Evolutionary conservation across 2,888 invertebrate genomes (phyloP).

Genomic region (Ennomos quercinarius): DNA sequence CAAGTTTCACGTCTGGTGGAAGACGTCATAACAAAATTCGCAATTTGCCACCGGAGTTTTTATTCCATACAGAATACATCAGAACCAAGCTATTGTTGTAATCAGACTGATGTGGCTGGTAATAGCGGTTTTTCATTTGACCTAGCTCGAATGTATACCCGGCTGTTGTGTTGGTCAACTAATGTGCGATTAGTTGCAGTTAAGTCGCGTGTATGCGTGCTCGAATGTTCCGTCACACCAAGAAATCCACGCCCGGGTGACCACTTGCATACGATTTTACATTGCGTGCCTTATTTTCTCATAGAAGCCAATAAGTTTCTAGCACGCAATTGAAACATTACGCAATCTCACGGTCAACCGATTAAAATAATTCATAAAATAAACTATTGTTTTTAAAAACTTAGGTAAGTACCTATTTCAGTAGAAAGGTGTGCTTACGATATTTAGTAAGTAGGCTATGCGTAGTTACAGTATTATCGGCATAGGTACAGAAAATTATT

Average conservation of each 20-base stretch:
- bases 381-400: slow-evolving; percentile 21
- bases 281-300: slow-evolving; percentile 47
- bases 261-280: slow-evolving; percentile 40
- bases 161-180: slow-evolving; percentile 44
- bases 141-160: slow-evolving; percentile 57
- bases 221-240: slow-evolving; percentile 37
- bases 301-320: slow-evolving; percentile 49
- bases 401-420: slow-evolving; percentile 11
- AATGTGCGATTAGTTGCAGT: slow-evolving; percentile 48
- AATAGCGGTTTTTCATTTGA: slow-evolving; percentile 58
- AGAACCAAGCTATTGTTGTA: slow-evolving; percentile 37
- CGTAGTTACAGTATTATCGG: too few relatives aligned
- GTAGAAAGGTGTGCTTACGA: not conserved
- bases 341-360: slow-evolving; percentile 47
- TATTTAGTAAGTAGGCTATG: too few relatives aligned
- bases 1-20: slow-evolving; percentile 17
- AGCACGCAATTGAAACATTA: slow-evolving; percentile 51
- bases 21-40: slow-evolving; percentile 19
- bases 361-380: slow-evolving; percentile 33
- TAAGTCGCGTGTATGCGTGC: slow-evolving; percentile 47
- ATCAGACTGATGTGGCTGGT: slow-evolving; percentile 47
- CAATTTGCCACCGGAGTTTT: slow-evolving; percentile 9
- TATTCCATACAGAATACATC: slow-evolving; percentile 13
- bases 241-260: slow-evolving; percentile 42
- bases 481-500: slow-evolving; percentile 21